A percentile compares a stretch with the other conserved stretches of the same genome.
phyloP scores from a whole-genome alignment of 2,888 invertebrate genomes.

The Escarpia spicata region DNA sequence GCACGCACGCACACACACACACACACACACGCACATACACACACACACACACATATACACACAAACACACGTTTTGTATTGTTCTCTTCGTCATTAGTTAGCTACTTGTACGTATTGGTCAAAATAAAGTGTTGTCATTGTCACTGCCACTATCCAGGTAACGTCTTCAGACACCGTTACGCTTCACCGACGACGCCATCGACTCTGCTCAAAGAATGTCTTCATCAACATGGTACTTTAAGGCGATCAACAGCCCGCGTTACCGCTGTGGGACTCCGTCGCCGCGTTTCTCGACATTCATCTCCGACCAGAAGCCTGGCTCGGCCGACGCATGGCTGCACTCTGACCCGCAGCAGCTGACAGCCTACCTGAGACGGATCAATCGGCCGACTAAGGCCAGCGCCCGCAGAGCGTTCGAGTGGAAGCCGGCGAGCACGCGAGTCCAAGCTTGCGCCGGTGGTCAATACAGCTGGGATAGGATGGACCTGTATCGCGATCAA shows the following conservation, averaged over 20 bases:
- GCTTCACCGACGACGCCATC: neutral
- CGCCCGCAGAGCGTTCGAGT: neutral
- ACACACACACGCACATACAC: neutral
- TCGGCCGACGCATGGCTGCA: neutral
- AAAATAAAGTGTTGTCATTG: no score
- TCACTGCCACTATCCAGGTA: neutral
- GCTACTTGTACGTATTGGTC: no score
- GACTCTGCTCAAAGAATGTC: neutral
- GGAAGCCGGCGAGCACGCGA: neutral
- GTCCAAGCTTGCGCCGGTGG: neutral
- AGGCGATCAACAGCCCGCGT: conserved; percentile 1
- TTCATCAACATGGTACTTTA: neutral
- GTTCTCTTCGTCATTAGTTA: no score
- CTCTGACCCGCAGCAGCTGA: neutral
- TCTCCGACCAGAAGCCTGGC: neutral
- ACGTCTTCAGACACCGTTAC: neutral
- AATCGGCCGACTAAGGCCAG: neutral
- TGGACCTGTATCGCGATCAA: neutral
- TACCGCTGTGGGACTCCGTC: neutral
- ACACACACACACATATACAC: neutral
- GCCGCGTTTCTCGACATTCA: neutral
- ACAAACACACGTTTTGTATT: neutral
- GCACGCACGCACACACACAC: neutral
- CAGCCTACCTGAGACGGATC: neutral
- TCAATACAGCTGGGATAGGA: neutral